Evolutionary conservation across 2,888 invertebrate genomes (phyloP), one percentile per base, ranked within the genome.

Genomic region (Stenotaenia linearis): DNA sequence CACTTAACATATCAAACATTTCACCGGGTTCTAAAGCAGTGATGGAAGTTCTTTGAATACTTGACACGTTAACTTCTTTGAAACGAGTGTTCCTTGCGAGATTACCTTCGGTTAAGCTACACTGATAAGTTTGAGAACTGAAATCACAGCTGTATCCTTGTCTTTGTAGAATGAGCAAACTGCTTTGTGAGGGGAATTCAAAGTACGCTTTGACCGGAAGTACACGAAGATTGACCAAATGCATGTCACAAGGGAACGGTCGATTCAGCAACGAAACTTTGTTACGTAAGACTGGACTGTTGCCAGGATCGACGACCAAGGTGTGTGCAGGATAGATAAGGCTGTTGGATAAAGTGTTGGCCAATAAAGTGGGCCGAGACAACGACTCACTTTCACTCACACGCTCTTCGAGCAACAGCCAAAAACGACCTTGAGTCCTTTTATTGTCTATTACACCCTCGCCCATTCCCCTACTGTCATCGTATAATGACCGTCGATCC

Each of bases 401-500:
- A 9, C 89, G 85, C 81, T 90, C 89, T 86, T 98, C 98, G 0
- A 98, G 86, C 2, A 97, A 86, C 5, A 99, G 85, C 91, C 94
- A 94, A 86, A 96, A 96, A 82, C 92, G 83, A 77, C 87, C 86
- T 0, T 86, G 84, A 0, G 88, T 88, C 12, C 82, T 79, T 80
- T 93, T 91, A 86, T 97, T 98, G 86, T 99, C 98, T 0, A 95
- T 92, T 0, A 98, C 91, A 23, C 97, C 97, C 86, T 98, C 97
- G 1, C 95, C 96, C 90, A 98, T 92, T 10, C 98, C 98, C 81
- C 98, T 89, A 79, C 95, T 94, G 85, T 99, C 98, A 85, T 98
- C 98, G 85, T 97, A 97, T 6, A 95, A 89, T 0, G 97, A 93
- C 69, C 97, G 89, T 0, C 98, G 89, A 85, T 99, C 99, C 79